Evolutionary conservation across 2,888 invertebrate genomes (phyloP), one percentile per base, ranked within the genome.

Genomic region (Ectemnius continuus): DNA sequence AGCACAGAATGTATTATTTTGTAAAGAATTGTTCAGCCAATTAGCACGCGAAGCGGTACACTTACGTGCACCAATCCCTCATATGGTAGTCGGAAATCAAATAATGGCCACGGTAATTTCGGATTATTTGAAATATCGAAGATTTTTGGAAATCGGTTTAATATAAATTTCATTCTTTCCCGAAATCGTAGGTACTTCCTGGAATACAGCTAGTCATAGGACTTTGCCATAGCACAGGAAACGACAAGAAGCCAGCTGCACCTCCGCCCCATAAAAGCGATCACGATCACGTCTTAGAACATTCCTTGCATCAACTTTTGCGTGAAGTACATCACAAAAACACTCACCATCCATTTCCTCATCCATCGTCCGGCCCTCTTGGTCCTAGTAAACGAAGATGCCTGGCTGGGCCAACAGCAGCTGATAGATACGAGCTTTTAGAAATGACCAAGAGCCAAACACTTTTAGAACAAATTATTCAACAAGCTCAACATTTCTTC

Each of bases 41-140:
- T 91, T 99, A 67, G 98, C 98, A 0, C 95, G 97, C 66, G 99
- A 99, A 91, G 98, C 99, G 0, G 98, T 98, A 4, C 97, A 98
- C 88, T 91, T 98, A 3, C 97, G 97, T 86, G 96, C 97, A 0
- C 96, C 97, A 0, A 97, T 98, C 88, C 98, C 98, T 0, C 98
- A 98, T 87, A 96, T 99, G 94, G 98, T 99, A 6, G 97, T 98
- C 56, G 98, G 98, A 61, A 98, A 98, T 91, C 98, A 98, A 91
- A 98, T 99, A 78, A 97, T 98, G 92, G 97, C 98, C 3, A 98
- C 98, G 23, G 96, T 97, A 90, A 91, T 6, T 36, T 36, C 6
- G 47, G 36, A 26, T 20, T n/a, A n/a, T 11, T 45, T 71, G 6
- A 26, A 0, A 4, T 28, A 36, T 58, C n/a, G 0, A 23, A 18